Evolutionary conservation across 2,797 vertebrate species (phyloP).

Genomic region (Coregonus sp.): DNA sequence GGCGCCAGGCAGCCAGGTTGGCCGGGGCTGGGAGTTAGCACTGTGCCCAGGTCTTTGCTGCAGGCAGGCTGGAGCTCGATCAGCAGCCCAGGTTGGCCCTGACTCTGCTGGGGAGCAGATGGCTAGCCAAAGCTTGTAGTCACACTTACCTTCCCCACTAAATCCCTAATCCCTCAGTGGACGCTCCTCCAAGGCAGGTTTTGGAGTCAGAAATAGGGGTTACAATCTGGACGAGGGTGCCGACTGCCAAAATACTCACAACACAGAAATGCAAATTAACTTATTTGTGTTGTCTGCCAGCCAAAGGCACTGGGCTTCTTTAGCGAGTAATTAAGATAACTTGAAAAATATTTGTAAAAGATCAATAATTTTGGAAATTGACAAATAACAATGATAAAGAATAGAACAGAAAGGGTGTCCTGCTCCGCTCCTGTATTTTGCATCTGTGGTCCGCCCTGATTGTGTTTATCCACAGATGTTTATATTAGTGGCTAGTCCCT

Average conservation of each 20-base stretch:
- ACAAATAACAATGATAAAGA: conserved; percentile 54
- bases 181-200: conserved; percentile 99
- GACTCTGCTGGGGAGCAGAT: conserved; percentile 99
- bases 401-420: neutral
- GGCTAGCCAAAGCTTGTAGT: conserved; percentile 99
- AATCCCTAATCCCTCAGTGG: conserved; percentile 99
- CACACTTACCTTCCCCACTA: conserved; percentile 99
- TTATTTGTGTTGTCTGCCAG: conserved; percentile 97
- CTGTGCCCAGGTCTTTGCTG: conserved; percentile 98
- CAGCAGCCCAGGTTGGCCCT: conserved; percentile 95
- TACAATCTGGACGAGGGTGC: conserved; percentile 97
- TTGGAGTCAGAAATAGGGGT: conserved; percentile 99
- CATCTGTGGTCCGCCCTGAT: neutral
- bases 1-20: conserved; percentile 87
- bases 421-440: neutral
- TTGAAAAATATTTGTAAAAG: conserved; percentile 88
- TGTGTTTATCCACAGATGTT: conserved; percentile 34
- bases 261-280: conserved; percentile 99
- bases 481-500: conserved; percentile 29
- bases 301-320: conserved; percentile 76
- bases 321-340: conserved; percentile 99
- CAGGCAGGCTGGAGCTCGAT: conserved; percentile 73
- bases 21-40: conserved; percentile 90
- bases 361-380: conserved; percentile 72
- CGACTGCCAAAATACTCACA: conserved; percentile 98